A percentile compares a stretch with the other conserved stretches of the same genome.
Conservation (phyloP, 2,888 invertebrate species). For the Euspilapteryx auroguttella region DNA sequence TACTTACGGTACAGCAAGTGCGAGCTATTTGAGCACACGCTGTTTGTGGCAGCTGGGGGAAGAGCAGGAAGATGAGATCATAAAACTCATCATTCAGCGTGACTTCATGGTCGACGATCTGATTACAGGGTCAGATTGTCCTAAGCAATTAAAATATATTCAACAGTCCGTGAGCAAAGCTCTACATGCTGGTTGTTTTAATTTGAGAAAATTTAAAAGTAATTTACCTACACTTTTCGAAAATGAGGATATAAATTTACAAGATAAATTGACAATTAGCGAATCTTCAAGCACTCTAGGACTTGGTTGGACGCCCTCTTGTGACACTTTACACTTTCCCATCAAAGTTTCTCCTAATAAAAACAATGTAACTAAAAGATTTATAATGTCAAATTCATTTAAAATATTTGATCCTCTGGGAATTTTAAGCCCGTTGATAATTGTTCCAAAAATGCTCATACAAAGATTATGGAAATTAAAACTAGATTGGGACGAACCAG, state of each 20-base stretch:
- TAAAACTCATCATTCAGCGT: slow-evolving; percentile 4
- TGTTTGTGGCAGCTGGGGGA: no score
- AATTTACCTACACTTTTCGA: slow-evolving; percentile 8
- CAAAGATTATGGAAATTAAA: no score
- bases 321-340: slow-evolving; percentile 11
- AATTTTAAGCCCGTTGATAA: slow-evolving; percentile 7
- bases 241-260: slow-evolving; percentile 4
- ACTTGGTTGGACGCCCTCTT: slow-evolving; percentile 8
- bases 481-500: slow-evolving; percentile 12
- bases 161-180: slow-evolving; percentile 2
- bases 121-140: slow-evolving; percentile 6
- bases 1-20: slow-evolving; percentile 17
- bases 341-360: slow-evolving; percentile 4
- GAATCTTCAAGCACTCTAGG: slow-evolving; percentile 10
- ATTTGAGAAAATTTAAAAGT: slow-evolving; percentile 9
- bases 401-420: slow-evolving; percentile 12
- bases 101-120: slow-evolving; percentile 12
- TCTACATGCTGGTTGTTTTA: slow-evolving; percentile 8
- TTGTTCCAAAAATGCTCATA: no score
- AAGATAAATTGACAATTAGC: slow-evolving; percentile 8
- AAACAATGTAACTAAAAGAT: slow-evolving; percentile 7
- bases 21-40: slow-evolving; percentile 8
- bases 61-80: no score
- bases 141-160: slow-evolving; percentile 4
- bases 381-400: slow-evolving; percentile 9